Evolutionary conservation across 2,797 vertebrate genomes (phyloP).

Genomic region (Platyrinchus mystaceus): DNA sequence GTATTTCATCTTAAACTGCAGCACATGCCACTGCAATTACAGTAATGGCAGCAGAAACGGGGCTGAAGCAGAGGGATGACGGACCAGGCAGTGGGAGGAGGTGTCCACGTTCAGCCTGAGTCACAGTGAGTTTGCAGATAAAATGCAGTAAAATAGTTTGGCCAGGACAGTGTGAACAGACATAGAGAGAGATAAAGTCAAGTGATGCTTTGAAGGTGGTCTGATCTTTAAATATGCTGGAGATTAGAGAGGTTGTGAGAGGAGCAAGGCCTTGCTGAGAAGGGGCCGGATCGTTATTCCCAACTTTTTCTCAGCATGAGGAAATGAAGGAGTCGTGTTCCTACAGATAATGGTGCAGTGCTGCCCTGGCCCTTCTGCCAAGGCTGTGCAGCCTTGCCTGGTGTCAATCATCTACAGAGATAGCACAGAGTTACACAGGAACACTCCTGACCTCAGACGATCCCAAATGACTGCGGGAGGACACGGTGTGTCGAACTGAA

Average conservation of each 20-base stretch:
- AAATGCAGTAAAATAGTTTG: constrained; percentile 44
- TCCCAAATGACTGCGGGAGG: neutral
- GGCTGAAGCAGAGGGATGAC: neutral
- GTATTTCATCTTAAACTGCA: neutral
- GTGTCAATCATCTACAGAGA: neutral
- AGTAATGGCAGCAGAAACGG: neutral
- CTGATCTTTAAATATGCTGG: constrained; percentile 31
- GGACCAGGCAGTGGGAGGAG: neutral
- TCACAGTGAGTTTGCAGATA: constrained; percentile 39
- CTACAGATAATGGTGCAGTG: neutral
- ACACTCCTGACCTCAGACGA: neutral
- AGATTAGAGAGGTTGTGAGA: constrained; percentile 21
- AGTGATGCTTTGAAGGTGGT: constrained; percentile 63
- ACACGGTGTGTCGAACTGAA: neutral
- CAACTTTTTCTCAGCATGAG: neutral
- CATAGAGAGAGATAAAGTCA: constrained; percentile 54
- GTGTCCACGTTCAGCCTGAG: neutral
- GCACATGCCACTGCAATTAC: neutral
- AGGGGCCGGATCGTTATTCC: neutral
- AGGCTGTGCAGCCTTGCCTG: neutral
- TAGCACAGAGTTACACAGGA: neutral
- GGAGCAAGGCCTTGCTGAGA: neutral
- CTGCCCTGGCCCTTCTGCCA: constrained; percentile 2
- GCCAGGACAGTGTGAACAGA: constrained; percentile 61
- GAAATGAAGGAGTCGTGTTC: neutral